Evolutionary conservation across 2,797 vertebrate species (phyloP).

Genomic region (Phoebastria nigripes): DNA sequence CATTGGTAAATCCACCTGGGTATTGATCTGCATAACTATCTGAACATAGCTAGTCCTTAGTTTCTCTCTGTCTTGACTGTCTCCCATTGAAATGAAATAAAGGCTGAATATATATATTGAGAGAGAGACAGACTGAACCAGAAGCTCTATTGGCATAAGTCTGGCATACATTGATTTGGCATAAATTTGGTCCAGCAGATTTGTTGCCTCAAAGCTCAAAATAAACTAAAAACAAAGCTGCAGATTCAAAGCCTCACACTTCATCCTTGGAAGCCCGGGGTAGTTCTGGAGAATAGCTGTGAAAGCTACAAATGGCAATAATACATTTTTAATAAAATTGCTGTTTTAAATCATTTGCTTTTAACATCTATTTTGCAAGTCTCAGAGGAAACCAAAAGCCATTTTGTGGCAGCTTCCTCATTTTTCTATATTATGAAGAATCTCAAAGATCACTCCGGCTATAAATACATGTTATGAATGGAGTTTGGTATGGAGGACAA

Average conservation of each 20-base stretch:
- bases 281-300: not conserved
- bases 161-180: not conserved
- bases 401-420: constrained; percentile 20
- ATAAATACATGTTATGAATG: constrained; percentile 52
- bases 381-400: constrained; percentile 13
- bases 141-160: not conserved
- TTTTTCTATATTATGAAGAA: constrained; percentile 41
- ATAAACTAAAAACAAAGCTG: constrained; percentile 33
- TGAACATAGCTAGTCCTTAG: not conserved
- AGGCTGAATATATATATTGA: not conserved
- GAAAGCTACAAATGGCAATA: constrained; percentile 21
- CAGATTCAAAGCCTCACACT: not conserved
- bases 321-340: constrained; percentile 51
- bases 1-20: not conserved
- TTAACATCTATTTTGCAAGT: constrained; percentile 44
- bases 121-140: not conserved
- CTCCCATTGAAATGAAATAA: not conserved
- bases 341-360: constrained; percentile 40
- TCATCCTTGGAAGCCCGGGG: not conserved
- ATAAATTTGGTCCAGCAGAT: constrained; percentile 28
- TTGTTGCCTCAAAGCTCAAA: not conserved
- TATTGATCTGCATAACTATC: not conserved
- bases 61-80: not conserved
- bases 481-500: constrained; percentile 19
- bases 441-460: not conserved